phyloP scores from a whole-genome alignment of 2,797 vertebrate species.

The Phaenicophaeus curvirostris region DNA sequence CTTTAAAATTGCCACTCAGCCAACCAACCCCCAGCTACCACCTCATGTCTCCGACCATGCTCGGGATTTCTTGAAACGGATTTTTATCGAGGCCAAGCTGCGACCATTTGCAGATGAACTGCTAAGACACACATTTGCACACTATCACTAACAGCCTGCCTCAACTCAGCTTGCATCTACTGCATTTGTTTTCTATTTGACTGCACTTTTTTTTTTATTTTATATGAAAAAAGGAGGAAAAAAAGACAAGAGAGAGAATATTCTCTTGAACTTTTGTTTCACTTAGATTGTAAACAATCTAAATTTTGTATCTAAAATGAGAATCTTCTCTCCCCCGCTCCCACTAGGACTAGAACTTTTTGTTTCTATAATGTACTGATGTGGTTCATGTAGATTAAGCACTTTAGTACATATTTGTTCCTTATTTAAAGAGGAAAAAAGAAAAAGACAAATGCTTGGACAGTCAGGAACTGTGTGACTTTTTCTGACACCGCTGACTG shows the following conservation, averaged over 20 bases:
- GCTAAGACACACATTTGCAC: constrained; percentile 93
- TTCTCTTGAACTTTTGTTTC: constrained; percentile 83
- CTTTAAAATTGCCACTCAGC: constrained; percentile 99
- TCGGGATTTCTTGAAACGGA: constrained; percentile 93
- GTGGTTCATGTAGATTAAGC: constrained; percentile 81
- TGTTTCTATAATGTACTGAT: constrained; percentile 82
- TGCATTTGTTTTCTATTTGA: constrained; percentile 87
- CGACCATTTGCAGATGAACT: constrained; percentile 95
- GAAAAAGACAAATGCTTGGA: constrained; percentile 65
- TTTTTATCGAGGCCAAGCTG: constrained; percentile 96
- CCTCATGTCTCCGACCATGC: constrained; percentile 93
- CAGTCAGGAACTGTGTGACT: constrained; percentile 73
- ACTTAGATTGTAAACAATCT: constrained; percentile 79
- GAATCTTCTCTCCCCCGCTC: constrained; percentile 66
- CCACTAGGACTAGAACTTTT: constrained; percentile 74
- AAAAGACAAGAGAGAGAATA: constrained; percentile 80
- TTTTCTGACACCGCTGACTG: constrained; percentile 69
- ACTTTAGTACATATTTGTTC: constrained; percentile 85
- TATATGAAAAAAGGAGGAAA: constrained; percentile 69
- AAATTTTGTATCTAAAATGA: constrained; percentile 79
- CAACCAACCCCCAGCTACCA: constrained; percentile 95
- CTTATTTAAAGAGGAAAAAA: constrained; percentile 72
- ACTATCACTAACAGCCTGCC: constrained; percentile 86
- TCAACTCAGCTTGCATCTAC: constrained; percentile 76
- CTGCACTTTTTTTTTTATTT: constrained; percentile 86